Base-by-base conservation (phyloP, 2,797 vertebrate genomes). In the Scomberomorus guttatus region DNA sequence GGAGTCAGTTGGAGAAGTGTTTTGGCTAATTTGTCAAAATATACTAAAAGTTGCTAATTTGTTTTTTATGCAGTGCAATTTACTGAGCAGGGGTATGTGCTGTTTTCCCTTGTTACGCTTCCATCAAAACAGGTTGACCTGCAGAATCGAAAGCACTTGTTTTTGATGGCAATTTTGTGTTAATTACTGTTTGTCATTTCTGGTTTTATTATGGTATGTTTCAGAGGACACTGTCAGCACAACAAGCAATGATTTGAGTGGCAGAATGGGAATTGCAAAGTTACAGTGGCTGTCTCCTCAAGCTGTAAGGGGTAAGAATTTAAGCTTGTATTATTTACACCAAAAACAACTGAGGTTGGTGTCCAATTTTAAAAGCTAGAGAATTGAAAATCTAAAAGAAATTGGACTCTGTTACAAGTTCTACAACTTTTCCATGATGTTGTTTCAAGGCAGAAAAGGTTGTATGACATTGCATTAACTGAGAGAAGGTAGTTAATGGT, bases 361-460 rank as follows among this genome's bases (percentile, higher is more conserved):
- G 69, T 72, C 50, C 50, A 27, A 58, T 74, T 59, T 71, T 71
- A 1, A 59, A 68, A 72, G 71, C 44, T 51, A 66, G 34, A 68
- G 44, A 63, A 58, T 7, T 62, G 25, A 65, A 57, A 32, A 20
- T 79, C 22, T 46, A 22, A 75, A 64, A 39, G 34, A 74, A 63
- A 71, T 11, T 22, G 24, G 17, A 52, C 54, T 72, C 62, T 76
- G 70, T 76, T 62, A 24, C 39, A 27, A 69, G 25, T 65, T 75
- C 24, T 73, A 70, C 71, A 57, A 81, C 82, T 65, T 82, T 69
- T 80, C 83, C 86, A 88, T 72, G 85, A 70, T 60, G 62, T 77
- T 72, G 55, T 75, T 79, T 75, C 2, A n/a, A 83, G 64, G 84
- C 77, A 75, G 81, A 79, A 57, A 68, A 70, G 42, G 75, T 78